Evolutionary conservation across 2,888 invertebrate genomes (phyloP).

Genomic region (Rhagonycha lutea): DNA sequence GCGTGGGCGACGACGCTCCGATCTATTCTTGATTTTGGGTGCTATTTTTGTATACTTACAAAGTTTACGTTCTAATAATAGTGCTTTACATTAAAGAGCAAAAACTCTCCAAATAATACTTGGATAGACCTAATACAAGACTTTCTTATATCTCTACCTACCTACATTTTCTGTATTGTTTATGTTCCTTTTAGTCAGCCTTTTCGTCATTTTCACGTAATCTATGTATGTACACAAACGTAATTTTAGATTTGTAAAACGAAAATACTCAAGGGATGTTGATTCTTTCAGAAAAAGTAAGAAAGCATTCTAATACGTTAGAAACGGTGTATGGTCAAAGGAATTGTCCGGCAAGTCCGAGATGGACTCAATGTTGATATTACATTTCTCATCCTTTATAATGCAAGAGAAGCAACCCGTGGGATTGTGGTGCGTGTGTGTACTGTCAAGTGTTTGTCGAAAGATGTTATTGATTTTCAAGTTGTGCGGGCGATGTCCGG

Average conservation of each 20-base stretch:
- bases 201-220: constrained; percentile 9
- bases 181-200: not conserved
- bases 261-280: constrained; percentile 15
- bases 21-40: constrained; percentile 10
- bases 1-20: constrained; percentile 38
- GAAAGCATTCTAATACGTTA: constrained; percentile 32
- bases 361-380: constrained; percentile 44
- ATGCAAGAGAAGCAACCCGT: constrained; percentile 54
- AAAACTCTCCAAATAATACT: not conserved
- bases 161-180: not conserved
- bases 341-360: constrained; percentile 27
- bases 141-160: not conserved
- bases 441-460: constrained; percentile 56
- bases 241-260: constrained; percentile 21
- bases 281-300: constrained; percentile 14
- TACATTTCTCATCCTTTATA: constrained; percentile 58
- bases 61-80: constrained; percentile 23
- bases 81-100: not conserved
- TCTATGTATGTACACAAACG: constrained; percentile 18
- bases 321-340: constrained; percentile 32
- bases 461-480: constrained; percentile 58
- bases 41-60: constrained; percentile 10
- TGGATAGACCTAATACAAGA: not conserved
- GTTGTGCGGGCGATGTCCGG: constrained; percentile 44
- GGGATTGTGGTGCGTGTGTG: constrained; percentile 55